These are phyloP conservation scores for Otus sunia DNA, from an alignment of 2,113 vertebrate species.

Conservation along the genomic window DNA sequence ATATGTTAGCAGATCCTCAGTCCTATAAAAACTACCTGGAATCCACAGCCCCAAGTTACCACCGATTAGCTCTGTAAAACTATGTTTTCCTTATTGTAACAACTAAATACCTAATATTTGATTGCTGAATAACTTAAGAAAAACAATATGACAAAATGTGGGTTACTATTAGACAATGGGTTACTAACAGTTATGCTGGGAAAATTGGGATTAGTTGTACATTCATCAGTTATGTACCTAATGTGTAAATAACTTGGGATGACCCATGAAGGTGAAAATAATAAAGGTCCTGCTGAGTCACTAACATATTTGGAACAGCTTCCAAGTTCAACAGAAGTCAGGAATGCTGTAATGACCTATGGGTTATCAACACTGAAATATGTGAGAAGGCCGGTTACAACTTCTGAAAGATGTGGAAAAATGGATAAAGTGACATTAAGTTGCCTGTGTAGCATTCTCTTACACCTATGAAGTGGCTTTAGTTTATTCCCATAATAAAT, in stretches of 20 bases:
- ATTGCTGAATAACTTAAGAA: background rate
- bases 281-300: background rate
- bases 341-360: background rate
- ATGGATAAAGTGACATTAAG: background rate
- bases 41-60: background rate
- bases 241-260: background rate
- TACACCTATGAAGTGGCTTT: background rate
- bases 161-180: background rate
- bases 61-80: background rate
- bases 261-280: background rate
- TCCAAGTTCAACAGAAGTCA: background rate
- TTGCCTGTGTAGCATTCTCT: fast-evolving
- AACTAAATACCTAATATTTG: background rate
- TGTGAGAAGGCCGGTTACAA: background rate
- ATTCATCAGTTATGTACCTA: background rate
- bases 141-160: background rate
- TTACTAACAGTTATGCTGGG: background rate
- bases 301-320: background rate
- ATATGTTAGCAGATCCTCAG: background rate
- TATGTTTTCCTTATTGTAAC: background rate
- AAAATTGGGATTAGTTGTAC: background rate
- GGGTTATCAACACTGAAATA: background rate
- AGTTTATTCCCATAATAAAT: background rate
- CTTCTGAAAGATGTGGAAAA: background rate
- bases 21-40: background rate